Conservation (phyloP, 2,888 invertebrate genomes). For the Stenolophus ochropezus region DNA sequence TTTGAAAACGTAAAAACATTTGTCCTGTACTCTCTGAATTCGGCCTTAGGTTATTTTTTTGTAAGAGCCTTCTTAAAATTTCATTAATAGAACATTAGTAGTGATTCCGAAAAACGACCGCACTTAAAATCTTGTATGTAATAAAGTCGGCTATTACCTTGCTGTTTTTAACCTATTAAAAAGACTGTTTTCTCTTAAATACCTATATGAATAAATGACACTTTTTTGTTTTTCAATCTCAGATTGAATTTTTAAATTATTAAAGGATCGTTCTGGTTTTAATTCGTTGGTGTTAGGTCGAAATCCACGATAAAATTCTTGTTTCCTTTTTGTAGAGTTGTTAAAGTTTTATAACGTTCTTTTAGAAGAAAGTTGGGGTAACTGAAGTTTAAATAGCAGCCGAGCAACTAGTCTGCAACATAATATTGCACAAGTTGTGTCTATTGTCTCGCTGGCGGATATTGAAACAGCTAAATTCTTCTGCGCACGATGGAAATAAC, state of each 20-base stretch:
- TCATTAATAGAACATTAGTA: no score
- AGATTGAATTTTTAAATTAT: not conserved
- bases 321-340: conserved; percentile 29
- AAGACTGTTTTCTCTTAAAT: no score
- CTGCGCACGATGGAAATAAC: not conserved
- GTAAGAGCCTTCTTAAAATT: no score
- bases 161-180: no score
- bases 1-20: no score
- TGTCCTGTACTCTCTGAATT: no score
- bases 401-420: conserved; percentile 20
- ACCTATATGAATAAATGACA: not conserved
- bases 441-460: conserved; percentile 21
- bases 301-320: conserved; percentile 19
- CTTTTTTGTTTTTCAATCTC: not conserved
- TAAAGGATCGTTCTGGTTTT: not conserved
- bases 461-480: conserved; percentile 17
- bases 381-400: conserved; percentile 28
- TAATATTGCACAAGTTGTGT: conserved; percentile 24
- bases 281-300: not conserved
- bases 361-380: conserved; percentile 16
- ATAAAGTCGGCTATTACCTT: no score
- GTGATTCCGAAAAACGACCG: no score
- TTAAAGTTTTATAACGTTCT: conserved; percentile 27
- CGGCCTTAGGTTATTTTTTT: no score
- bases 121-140: no score